Base-by-base conservation (phyloP, 2,797 vertebrate genomes). In the Ibycter americanus region DNA sequence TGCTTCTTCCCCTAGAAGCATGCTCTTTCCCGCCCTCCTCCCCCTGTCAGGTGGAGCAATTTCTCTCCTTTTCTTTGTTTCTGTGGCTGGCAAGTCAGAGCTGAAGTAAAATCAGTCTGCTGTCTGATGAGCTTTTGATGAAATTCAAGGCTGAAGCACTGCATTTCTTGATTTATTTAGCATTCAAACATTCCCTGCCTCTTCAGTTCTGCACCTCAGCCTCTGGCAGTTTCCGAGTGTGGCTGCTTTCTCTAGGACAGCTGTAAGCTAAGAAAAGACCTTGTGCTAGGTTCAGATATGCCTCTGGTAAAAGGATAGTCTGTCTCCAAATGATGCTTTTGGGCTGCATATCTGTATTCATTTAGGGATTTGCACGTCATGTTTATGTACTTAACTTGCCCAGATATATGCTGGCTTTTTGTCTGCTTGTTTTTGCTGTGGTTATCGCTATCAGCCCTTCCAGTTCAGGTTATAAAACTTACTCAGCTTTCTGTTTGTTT, bases 151-250 rank as follows among this genome's bases (percentile, higher is more conserved):
- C 40, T 95, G 63, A 85, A 78, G 67, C 72, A 73, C 70, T 76
- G 31, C 38, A 92, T 52, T 87, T 89, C 85, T 97, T 91, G 81
- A 94, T 84, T 91, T 90, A 87, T 90, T 96, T 89, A 95, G 58
- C 51, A 74, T 91, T 90, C 73, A 94, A 62, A 87, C 59, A 89
- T 20, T 22, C 61, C 46, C 27, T 90, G 22, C n/a, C 96, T 83
- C 61, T 91, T 62, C 58, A 87, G n/a, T 40, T 68, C 95, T 89
- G 22, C 47, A 94, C 23, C 49, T 81, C 73, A 78, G 77, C 56
- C 84, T 68, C 67, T 94, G 81, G 79, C 74, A 87, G 29, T 52
- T 90, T 72, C 56, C 86, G 63, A 92, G 38, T 5, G 31, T 1
- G 4, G 40, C 67, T 89, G 74, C 62, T 58, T 96, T 94, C 80